These are phyloP conservation scores for Thumatha senex DNA, from an alignment of 2,888 invertebrate genomes.

Conservation along the genomic window DNA sequence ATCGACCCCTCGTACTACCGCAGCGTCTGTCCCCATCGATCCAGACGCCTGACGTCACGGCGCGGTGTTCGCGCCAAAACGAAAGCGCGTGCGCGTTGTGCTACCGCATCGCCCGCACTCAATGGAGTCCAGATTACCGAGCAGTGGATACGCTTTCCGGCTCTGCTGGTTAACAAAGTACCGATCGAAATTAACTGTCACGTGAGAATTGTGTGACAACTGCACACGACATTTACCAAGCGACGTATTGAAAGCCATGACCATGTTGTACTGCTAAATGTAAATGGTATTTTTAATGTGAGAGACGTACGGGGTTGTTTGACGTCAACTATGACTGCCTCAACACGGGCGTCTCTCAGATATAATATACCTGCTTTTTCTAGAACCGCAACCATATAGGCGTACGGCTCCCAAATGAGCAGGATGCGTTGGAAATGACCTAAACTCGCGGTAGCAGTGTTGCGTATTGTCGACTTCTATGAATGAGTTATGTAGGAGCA, in stretches of 20 bases:
- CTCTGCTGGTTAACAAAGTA: conserved; percentile 59
- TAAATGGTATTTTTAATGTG: conserved; percentile 54
- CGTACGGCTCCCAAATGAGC: conserved; percentile 79
- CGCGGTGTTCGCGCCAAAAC: conserved; percentile 83
- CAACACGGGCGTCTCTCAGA: conserved; percentile 79
- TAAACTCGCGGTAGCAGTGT: conserved; percentile 57
- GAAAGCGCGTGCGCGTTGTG: conserved; percentile 77
- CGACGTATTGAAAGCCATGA: no score
- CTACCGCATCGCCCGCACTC: conserved; percentile 79
- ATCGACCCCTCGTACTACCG: conserved; percentile 82
- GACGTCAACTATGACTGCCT: conserved; percentile 77
- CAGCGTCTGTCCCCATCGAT: conserved; percentile 84
- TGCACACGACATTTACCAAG: conserved; percentile 41
- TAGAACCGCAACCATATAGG: conserved; percentile 74
- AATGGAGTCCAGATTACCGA: conserved; percentile 74
- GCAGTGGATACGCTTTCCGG: conserved; percentile 75
- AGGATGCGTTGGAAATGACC: conserved; percentile 65
- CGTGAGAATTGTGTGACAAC: conserved; percentile 58
- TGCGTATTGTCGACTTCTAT: conserved; percentile 59
- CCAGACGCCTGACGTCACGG: conserved; percentile 82
- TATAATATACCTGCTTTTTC: conserved; percentile 80
- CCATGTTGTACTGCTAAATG: no score
- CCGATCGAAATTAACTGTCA: conserved; percentile 65
- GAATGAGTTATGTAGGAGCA: conserved; percentile 61
- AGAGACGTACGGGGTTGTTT: conserved; percentile 81